Evolutionary conservation across 2,797 vertebrate genomes (phyloP), one percentile per base, ranked within the genome.

Genomic region (Dendrocincla fuliginosa): DNA sequence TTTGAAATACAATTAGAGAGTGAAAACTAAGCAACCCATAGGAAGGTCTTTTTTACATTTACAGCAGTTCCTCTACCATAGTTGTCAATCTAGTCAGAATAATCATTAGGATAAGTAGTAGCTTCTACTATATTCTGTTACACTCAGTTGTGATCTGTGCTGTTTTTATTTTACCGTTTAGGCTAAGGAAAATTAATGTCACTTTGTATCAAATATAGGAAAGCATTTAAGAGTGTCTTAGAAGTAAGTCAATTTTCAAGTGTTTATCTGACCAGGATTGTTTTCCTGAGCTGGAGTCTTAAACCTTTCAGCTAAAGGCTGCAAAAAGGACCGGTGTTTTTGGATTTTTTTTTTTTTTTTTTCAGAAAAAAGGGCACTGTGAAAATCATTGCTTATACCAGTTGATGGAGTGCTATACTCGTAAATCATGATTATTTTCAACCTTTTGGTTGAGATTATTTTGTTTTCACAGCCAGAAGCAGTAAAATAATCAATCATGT

Each of bases 401-500:
- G 35, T 96, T 96, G 95, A 92, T 97, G 50, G 88, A 95, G 90
- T 92, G 93, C 73, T 95, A 87, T 25, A 68, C 69, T 89, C 83
- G 59, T 96, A 97, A 97, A 96, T 97, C 92, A 94, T 80, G 3
- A 84, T 89, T 95, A 94, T 97, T 96, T 96, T 84, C 79, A 91
- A 37, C 41, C 47, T 83, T 96, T 96, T 96, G 84, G 52, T 89
- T 88, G 65, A 85, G 81, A 67, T 79, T 92, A 65, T 91, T 96
- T 92, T 96, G 88, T 88, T 97, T 95, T 96, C 88, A 89, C 87
- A 97, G 96, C 96, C 95, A 96, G 92, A 92, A 97, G 96, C 91
- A 95, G 88, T 96, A 97, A 96, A 97, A 95, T 88, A 97, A 97
- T 97, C 94, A 96, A 96, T 97, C 96, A 95, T 70, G 69, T 71